These are phyloP conservation scores for Triplophysa dalaica DNA, from an alignment of 2,113 vertebrate species.

Conservation along the genomic window DNA sequence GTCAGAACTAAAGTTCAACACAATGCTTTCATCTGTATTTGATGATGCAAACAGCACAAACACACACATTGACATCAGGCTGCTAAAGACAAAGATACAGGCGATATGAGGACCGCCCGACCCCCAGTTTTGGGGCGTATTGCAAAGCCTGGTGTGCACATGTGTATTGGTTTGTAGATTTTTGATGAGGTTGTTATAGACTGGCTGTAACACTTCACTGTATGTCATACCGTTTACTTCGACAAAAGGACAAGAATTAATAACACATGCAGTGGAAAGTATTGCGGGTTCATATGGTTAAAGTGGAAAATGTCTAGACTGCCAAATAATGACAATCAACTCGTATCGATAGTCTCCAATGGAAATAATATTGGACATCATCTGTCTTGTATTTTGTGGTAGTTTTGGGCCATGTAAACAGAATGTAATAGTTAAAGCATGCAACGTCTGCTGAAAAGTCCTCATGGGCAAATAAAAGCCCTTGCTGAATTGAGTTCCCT, in stretches of 20 bases:
- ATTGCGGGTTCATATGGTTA: neutral
- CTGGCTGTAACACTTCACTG: no score
- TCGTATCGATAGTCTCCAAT: neutral
- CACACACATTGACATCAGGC: neutral
- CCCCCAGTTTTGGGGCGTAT: neutral
- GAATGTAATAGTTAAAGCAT: neutral
- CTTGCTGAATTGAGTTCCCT: neutral
- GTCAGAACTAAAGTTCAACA: slow-evolving; percentile 2
- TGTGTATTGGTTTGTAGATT: slow-evolving; percentile 1
- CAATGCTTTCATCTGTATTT: slow-evolving; percentile 31
- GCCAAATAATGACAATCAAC: neutral
- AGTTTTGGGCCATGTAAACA: neutral
- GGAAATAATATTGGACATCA: neutral
- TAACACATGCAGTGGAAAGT: neutral
- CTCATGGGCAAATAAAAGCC: neutral
- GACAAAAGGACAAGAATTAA: neutral
- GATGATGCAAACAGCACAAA: slow-evolving; percentile 10
- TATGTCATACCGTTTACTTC: neutral
- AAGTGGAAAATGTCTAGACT: slow-evolving; percentile 13
- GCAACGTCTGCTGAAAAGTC: neutral
- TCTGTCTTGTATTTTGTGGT: slow-evolving; percentile 6
- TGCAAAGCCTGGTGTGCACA: slow-evolving; percentile 19
- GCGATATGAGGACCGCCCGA: neutral
- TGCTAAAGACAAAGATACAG: slow-evolving; percentile 8
- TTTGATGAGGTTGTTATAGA: no score